Conservation (phyloP, 2,888 invertebrate species). For the Lutraria lutraria region DNA sequence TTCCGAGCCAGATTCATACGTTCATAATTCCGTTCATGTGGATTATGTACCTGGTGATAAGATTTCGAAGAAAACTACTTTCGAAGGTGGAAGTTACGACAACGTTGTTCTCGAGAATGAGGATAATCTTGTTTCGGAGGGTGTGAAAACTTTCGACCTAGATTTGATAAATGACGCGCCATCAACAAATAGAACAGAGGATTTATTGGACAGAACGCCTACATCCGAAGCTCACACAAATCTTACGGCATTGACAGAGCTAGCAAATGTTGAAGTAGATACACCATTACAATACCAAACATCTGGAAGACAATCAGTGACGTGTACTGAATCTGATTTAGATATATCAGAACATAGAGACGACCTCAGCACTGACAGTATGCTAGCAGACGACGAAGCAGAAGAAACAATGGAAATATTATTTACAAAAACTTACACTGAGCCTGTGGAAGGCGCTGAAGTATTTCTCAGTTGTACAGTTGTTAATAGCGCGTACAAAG, state of each 20-base stretch:
- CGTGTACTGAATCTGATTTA: slow-evolving; percentile 80
- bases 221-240: slow-evolving; percentile 64
- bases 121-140: slow-evolving; percentile 34
- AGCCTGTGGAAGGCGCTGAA: slow-evolving; percentile 73
- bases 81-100: slow-evolving; percentile 12
- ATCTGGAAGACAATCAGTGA: slow-evolving; percentile 64
- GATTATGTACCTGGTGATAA: not conserved
- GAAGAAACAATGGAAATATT: slow-evolving; percentile 78
- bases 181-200: slow-evolving; percentile 59
- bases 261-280: slow-evolving; percentile 51
- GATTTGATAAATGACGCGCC: slow-evolving; percentile 38
- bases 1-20: slow-evolving; percentile 57
- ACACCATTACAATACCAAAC: slow-evolving; percentile 60
- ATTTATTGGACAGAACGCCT: slow-evolving; percentile 72
- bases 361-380: slow-evolving; percentile 80
- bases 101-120: slow-evolving; percentile 3
- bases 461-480: slow-evolving; percentile 71
- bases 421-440: slow-evolving; percentile 79
- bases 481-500: slow-evolving; percentile 67
- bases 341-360: slow-evolving; percentile 82
- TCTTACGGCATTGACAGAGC: slow-evolving; percentile 56
- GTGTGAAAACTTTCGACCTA: slow-evolving; percentile 39
- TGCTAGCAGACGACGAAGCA: slow-evolving; percentile 83
- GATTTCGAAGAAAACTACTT: slow-evolving; percentile 14
- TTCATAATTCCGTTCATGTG: not conserved